Conservation (phyloP, 2,888 invertebrate genomes). For the Venusia cambrica region DNA sequence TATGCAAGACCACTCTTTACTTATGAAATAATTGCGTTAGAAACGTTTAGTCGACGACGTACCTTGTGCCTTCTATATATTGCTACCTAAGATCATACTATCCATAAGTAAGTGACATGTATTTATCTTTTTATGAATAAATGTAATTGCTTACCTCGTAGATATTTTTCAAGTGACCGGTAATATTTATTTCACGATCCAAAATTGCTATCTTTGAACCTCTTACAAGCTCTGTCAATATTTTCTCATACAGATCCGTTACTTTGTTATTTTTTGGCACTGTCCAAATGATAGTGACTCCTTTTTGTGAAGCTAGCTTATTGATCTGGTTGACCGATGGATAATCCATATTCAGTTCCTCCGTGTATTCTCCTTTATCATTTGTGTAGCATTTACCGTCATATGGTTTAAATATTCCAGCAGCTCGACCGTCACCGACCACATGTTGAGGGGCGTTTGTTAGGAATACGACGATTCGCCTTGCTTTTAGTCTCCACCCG, state of each 20-base stretch:
- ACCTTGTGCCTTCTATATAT: too few relatives aligned
- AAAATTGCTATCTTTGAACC: slow-evolving; percentile 38
- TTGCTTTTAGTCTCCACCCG: slow-evolving; percentile 88
- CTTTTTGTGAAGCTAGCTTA: slow-evolving; percentile 50
- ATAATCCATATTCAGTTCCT: slow-evolving; percentile 85
- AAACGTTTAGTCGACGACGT: too few relatives aligned
- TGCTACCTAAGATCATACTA: too few relatives aligned
- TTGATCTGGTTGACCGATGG: slow-evolving; percentile 88
- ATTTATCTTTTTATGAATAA: too few relatives aligned
- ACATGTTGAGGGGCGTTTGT: slow-evolving; percentile 89
- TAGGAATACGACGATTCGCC: slow-evolving; percentile 88
- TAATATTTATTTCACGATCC: slow-evolving; percentile 25
- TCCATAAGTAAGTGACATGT: too few relatives aligned
- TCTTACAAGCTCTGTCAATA: slow-evolving; percentile 35
- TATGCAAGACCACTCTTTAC: too few relatives aligned
- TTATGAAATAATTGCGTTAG: too few relatives aligned
- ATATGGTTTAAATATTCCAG: slow-evolving; percentile 85
- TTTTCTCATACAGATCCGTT: slow-evolving; percentile 30
- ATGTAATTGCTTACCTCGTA: slow-evolving; percentile 59
- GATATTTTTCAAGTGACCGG: slow-evolving; percentile 38
- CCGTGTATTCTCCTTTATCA: slow-evolving; percentile 73
- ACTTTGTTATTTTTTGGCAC: too few relatives aligned
- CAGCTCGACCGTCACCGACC: slow-evolving; percentile 89
- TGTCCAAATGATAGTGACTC: slow-evolving; percentile 47
- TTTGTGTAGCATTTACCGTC: slow-evolving; percentile 85